phyloP scores from a whole-genome alignment of 2,797 vertebrate genomes.

The Acipenser oxyrinchus region DNA sequence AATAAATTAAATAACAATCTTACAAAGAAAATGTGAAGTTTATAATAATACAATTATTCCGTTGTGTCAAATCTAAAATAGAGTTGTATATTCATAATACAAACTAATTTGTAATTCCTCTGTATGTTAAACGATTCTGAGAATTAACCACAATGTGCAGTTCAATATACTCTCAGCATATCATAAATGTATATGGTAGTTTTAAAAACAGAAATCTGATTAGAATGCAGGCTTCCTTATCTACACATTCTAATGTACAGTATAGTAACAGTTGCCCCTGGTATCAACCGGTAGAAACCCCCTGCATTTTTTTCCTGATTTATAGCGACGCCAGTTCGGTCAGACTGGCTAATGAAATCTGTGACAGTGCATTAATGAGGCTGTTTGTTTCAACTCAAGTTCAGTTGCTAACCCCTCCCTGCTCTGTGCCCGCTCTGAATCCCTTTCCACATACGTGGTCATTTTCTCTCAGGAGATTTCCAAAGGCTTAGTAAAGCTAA shows the following conservation, averaged over 20 bases:
- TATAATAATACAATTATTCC: no score
- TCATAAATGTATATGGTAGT: no score
- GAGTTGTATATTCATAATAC: no score
- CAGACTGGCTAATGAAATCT: slow-evolving; percentile 74
- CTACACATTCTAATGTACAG: slow-evolving; percentile 41
- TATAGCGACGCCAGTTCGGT: slow-evolving; percentile 59
- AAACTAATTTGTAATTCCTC: no score
- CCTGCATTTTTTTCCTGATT: slow-evolving; percentile 70
- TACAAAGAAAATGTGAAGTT: no score
- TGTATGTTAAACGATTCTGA: no score
- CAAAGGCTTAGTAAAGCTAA: no score
- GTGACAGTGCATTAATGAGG: slow-evolving; percentile 75
- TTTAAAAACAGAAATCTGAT: background rate
- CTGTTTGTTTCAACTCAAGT: slow-evolving; percentile 65
- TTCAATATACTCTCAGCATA: no score
- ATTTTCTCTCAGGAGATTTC: no score
- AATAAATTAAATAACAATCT: no score
- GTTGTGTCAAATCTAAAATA: no score
- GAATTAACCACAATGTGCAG: no score
- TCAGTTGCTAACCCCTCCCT: slow-evolving; percentile 40
- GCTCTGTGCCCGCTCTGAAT: slow-evolving; percentile 24
- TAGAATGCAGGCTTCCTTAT: slow-evolving; percentile 13
- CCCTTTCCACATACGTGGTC: slow-evolving; percentile 14
- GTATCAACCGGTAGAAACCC: slow-evolving; percentile 42
- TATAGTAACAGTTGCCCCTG: slow-evolving; percentile 50